Evolutionary conservation across 64 coral and sea anemone species (phyloP), one percentile per base, ranked within the genome.

Genomic region (Porites australiensis): DNA sequence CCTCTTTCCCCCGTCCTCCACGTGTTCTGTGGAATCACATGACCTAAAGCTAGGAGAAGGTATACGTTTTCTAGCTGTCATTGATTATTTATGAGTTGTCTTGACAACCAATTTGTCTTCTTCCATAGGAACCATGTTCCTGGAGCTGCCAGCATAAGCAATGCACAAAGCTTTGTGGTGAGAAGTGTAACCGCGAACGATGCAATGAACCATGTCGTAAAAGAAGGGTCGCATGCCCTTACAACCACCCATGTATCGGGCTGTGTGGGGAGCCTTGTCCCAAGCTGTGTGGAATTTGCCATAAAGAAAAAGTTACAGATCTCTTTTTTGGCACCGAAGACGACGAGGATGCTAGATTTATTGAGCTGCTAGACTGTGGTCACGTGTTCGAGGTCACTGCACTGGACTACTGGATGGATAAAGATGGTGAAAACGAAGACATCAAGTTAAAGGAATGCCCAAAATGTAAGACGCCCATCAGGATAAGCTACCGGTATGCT

Each of bases 361-460:
- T 93, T 79, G 83, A 93, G 61, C 83, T 93, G 21, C n/a, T 68
- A 8, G 91, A 93, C 74, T 93, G 91, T 67, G 75, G 64, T 16
- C 91, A 93, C n/a, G 73, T 93, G 2, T 66, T 93, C 88, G 91
- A 93, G 74, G 91, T 93, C 19, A 70, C 55, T 9, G 83, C 47
- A 16, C 47, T 93, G 91, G 91, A 93, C 45, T 77, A 73, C 46
- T 93, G 84, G 82, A 93, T 93, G 91, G 64, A 82, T 37, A 52
- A 50, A 12, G 43, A 59, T 13, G 74, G 64, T 0, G 82, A 76
- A 19, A 44, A 21, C 12, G 89, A 87, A 18, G 87, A 75, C 43
- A 89, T 96, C 43, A 93, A 89, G 71, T 87, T 92, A 48, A 98
- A 86, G 71, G 86, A 60, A 57, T 98, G 96, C 68, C 96, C 96